Evolutionary conservation across 2,113 vertebrate genomes (phyloP).

Genomic region (Tragelaphus buxtoni): DNA sequence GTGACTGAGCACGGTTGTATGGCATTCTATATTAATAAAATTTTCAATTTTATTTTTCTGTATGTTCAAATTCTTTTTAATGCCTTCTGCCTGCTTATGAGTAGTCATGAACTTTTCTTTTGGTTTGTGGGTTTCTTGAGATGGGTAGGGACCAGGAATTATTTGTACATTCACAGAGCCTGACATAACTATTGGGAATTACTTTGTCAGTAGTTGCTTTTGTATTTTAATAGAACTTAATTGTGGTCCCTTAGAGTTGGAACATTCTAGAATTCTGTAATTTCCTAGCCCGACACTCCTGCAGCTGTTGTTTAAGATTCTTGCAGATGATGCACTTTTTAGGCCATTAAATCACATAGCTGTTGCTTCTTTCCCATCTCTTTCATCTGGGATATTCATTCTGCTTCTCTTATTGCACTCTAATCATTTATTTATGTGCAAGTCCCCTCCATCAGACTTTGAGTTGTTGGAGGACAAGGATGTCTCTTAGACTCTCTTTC

Average conservation of each 20-base stretch:
- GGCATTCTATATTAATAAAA: background rate
- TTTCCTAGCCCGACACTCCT: background rate
- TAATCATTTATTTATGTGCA: slow-evolving; percentile 39
- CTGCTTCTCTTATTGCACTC: background rate
- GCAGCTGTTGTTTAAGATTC: slow-evolving; percentile 5
- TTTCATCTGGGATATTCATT: slow-evolving; percentile 16
- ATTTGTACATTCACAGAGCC: background rate
- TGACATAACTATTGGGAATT: background rate
- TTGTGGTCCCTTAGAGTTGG: background rate
- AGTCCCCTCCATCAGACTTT: background rate
- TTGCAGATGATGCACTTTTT: slow-evolving; percentile 18
- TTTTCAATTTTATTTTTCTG: background rate
- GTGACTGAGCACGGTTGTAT: background rate
- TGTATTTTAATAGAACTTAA: background rate
- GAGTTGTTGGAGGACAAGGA: background rate
- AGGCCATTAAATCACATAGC: background rate
- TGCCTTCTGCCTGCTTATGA: background rate
- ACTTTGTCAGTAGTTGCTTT: background rate
- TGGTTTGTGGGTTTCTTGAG: background rate
- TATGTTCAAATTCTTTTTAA: background rate
- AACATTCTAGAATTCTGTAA: background rate
- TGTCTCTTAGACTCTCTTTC: background rate
- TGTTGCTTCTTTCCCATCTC: background rate
- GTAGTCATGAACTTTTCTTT: background rate
- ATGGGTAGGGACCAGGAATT: background rate